Conservation (phyloP, 2,113 vertebrate genomes). For the Chrysemys picta region DNA sequence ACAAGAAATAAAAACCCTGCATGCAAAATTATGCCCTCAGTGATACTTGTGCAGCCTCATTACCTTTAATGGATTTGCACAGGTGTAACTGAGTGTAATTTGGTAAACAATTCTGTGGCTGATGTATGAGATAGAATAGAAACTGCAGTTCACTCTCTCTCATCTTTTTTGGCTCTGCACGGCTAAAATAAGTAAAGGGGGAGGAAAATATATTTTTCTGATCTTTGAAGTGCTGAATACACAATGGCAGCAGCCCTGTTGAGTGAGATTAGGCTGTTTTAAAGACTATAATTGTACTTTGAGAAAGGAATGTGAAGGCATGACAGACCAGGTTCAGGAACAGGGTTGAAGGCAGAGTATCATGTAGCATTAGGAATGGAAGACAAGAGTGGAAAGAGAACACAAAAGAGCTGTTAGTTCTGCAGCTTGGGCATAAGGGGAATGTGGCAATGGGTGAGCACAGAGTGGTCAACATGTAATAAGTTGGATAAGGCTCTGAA, state of each 20-base stretch:
- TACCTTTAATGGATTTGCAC: not conserved
- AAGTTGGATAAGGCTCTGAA: not conserved
- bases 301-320: not conserved
- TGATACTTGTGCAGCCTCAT: not conserved
- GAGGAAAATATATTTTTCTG: not conserved
- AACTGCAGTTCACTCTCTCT: not conserved
- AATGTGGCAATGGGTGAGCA: not conserved
- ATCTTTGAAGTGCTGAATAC: not conserved
- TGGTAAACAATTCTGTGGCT: not conserved
- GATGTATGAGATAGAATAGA: not conserved
- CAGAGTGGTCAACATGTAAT: not conserved
- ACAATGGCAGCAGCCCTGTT: not conserved
- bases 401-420: not conserved
- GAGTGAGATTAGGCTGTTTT: not conserved
- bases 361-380: not conserved
- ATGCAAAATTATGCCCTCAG: not conserved
- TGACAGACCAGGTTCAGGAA: not conserved
- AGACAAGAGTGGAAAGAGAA: not conserved
- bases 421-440: not conserved
- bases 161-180: not conserved
- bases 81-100: not conserved
- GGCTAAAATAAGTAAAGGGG: not conserved
- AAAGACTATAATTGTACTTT: not conserved
- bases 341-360: not conserved
- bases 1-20: not conserved